phyloP scores from a whole-genome alignment of 2,113 vertebrate genomes.

The Lota lota region DNA sequence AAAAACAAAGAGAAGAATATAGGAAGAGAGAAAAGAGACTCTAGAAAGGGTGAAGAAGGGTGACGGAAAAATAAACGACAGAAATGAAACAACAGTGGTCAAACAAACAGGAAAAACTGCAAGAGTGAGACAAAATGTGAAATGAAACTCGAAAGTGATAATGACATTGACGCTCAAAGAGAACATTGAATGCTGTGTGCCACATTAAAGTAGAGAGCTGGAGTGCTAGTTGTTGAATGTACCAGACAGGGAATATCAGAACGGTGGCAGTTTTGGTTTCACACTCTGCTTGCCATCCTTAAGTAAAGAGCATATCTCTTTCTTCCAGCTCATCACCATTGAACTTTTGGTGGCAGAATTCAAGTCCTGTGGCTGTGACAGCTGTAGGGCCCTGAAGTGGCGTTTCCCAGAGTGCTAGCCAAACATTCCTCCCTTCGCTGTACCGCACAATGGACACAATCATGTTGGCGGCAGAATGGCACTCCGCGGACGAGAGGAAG shows the following conservation, averaged over 20 bases:
- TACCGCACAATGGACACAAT: slow-evolving; percentile 67
- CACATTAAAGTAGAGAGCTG: too few relatives aligned
- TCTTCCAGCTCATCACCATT: slow-evolving; percentile 79
- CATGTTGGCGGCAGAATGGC: slow-evolving; percentile 58
- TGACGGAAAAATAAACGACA: too few relatives aligned
- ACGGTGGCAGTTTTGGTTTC: slow-evolving; percentile 62
- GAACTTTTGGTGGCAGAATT: slow-evolving; percentile 81
- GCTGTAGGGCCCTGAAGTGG: slow-evolving; percentile 81
- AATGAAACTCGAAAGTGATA: too few relatives aligned
- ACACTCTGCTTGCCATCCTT: slow-evolving; percentile 81
- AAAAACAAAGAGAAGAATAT: slow-evolving; percentile 17
- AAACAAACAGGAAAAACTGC: slow-evolving; percentile 53
- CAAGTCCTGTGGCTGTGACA: slow-evolving; percentile 82
- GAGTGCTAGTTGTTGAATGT: too few relatives aligned
- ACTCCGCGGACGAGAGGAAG: slow-evolving; percentile 60
- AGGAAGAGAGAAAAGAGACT: slow-evolving; percentile 17
- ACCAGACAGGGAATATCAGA: slow-evolving; percentile 24
- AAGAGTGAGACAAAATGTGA: neutral
- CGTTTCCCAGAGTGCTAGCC: slow-evolving; percentile 84
- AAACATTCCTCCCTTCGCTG: slow-evolving; percentile 80
- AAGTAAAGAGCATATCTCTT: slow-evolving; percentile 77
- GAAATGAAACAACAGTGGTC: slow-evolving; percentile 45
- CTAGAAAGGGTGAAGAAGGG: too few relatives aligned
- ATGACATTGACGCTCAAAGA: too few relatives aligned
- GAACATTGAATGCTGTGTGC: too few relatives aligned